Evolutionary conservation across 2,113 vertebrate genomes (phyloP), one percentile per base, ranked within the genome.

Genomic region (Dasypus novemcinctus): DNA sequence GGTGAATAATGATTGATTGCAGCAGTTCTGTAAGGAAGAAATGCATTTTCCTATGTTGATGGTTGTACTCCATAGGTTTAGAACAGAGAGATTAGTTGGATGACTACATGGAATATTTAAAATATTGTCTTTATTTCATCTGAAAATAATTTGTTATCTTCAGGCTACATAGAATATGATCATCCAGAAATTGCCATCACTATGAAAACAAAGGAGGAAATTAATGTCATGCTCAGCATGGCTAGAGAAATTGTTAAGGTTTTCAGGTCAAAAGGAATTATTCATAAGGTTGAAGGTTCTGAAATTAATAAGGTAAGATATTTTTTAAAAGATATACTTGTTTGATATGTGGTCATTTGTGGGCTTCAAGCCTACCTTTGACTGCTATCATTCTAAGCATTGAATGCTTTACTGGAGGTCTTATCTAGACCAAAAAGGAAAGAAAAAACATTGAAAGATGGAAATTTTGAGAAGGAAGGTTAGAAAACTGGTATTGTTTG

Each of bases 141-240:
- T 95, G 69, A 93, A 96, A 91, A 80, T 91, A 52, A 81, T 69
- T 87, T 87, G 2, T 79, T 83, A 46, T 54, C 90, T 93, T 90
- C 76, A 98, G 97, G 97, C 18, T 98, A 97, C 93, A 96, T 98
- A 61, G 97, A 98, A 31, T 98, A 87, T 66, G 97, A 98, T 87
- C 86, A 97, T 38, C 96, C 96, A 79, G 96, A 98, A 78, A 98
- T 97, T 9, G 66, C 79, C 80, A 15, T 97, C 80, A 74, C 94
- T 46, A 95, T 98, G 96, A 98, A 98, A 91, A 97, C 97, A 79
- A 97, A 97, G 75, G 94, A 97, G 4, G 57, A 98, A 84, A 96
- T 97, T 85, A 84, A 97, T 83, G 96, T 80, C 66, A 94, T 98
- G 96, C 96, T 98, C 80, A 96, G 38, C 84, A 90, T 97, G 74